Base-by-base conservation (phyloP, 2,888 invertebrate genomes). In the Nephrocerus scutellatus region DNA sequence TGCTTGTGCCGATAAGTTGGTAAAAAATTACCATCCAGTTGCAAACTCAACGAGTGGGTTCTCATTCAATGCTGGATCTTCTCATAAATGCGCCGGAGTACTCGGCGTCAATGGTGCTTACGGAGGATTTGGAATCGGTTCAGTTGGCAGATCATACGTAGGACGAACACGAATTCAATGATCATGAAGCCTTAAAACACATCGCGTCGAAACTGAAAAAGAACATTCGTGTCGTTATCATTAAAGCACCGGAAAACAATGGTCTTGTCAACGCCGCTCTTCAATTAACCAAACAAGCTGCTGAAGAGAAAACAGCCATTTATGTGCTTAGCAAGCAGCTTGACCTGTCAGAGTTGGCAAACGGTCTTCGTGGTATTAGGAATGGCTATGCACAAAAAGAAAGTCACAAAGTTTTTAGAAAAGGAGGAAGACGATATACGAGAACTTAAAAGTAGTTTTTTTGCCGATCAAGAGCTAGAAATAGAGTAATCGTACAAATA, bases 281-380 rank as follows among this genome's bases (percentile, higher is more conserved):
- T 19, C 50, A 55, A 12, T 26, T 61, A 33, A 59, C 62, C 19
- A 61, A 59, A 22, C 57, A 58, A 41, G 60, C 60, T 18, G 55
- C 55, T 32, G 52, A 62, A 37, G 56, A 59, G 25, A 51, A 49
- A 36, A 61, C 62, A 4, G 60, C 54, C 29, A 59, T 62, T 36
- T 61, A 61, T 39, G 52, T 61, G 6, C 51, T 61, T 0, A 53
- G 51, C 43, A 61, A 62, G 29, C 59, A 62, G 36, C 44, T 53
- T 9, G 63, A 61, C 20, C 45, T 54, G 26, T 40, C 48, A 13
- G 57, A 56, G 2, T 31, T 61, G 43, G 55, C 57, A 22, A 50
- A 55, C 41, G n/a, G n/a, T n/a, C n/a, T n/a, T n/a, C n/a, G n/a
- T n/a, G n/a, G n/a, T n/a, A n/a, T n/a, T n/a, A n/a, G n/a, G n/a